Conservation (phyloP, 2,797 vertebrate species). For the Danionella dracula region DNA sequence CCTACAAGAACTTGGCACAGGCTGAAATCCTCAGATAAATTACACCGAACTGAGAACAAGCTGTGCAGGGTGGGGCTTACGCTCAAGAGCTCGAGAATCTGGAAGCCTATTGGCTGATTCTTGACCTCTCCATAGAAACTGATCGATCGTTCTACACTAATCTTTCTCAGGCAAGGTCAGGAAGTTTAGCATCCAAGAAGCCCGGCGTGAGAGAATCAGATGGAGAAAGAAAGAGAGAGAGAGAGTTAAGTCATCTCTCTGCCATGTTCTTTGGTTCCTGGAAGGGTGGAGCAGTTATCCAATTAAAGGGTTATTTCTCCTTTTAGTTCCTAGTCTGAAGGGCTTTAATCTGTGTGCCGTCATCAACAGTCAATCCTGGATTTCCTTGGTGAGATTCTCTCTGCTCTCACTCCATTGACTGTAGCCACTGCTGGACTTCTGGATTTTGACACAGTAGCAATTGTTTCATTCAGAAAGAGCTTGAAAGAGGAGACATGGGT, state of each 20-base stretch:
- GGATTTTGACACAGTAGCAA: neutral
- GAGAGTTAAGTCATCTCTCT: neutral
- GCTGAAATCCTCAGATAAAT: neutral
- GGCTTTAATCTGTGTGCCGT: conserved; percentile 50
- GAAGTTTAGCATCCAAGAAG: neutral
- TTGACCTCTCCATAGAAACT: neutral
- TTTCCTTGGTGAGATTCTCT: neutral
- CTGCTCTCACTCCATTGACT: neutral
- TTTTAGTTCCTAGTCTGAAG: conserved; percentile 53
- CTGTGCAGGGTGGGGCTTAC: neutral
- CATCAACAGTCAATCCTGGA: conserved; percentile 29
- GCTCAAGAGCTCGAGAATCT: neutral
- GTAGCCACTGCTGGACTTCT: neutral
- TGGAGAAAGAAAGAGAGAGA: neutral
- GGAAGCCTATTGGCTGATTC: neutral
- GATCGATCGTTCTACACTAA: neutral
- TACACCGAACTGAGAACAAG: neutral
- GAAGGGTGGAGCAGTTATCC: conserved; percentile 60
- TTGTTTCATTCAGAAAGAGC: conserved; percentile 15
- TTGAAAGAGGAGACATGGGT: conserved; percentile 55
- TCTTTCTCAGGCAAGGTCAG: neutral
- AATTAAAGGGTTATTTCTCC: conserved; percentile 66
- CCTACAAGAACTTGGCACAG: too few relatives aligned
- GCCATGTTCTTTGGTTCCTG: conserved; percentile 41
- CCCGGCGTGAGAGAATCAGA: neutral